These are phyloP conservation scores for Hydractinia symbiolongicarpus DNA, from an alignment of 30 jellyfish, hydroid and myxozoan genomes.

Conservation along the genomic window DNA sequence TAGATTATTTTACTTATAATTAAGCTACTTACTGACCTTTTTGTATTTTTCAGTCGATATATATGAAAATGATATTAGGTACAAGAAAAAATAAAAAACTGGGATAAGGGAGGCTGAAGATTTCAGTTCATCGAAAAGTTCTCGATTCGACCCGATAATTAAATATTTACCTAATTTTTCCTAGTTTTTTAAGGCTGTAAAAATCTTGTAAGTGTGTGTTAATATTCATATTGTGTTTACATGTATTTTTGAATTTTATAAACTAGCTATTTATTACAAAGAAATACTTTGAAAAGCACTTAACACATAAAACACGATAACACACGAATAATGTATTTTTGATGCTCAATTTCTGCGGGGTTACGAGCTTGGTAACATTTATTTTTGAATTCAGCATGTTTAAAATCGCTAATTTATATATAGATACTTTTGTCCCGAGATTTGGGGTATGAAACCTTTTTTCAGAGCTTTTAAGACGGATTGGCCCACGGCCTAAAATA, in stretches of 20 bases:
- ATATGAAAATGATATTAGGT: background rate
- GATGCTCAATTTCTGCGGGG: constrained; percentile 1
- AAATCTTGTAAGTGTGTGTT: background rate
- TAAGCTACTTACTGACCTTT: background rate
- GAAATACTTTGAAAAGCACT: background rate
- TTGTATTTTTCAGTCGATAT: no score
- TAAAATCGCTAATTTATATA: constrained; percentile 6
- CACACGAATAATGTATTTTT: constrained; percentile 8
- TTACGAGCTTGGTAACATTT: constrained; percentile 14
- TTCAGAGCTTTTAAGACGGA: constrained; percentile 4
- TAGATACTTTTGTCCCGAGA: constrained; percentile 16
- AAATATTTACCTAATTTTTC: background rate
- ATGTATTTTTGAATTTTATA: background rate
- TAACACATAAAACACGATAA: constrained; percentile 17
- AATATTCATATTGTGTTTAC: background rate
- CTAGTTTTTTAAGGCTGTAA: background rate
- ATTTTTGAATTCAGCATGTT: constrained; percentile 15
- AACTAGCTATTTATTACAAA: background rate
- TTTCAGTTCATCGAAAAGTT: background rate
- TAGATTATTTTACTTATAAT: no score
- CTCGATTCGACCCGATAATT: constrained; percentile 8
- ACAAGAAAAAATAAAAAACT: background rate
- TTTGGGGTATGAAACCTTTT: background rate
- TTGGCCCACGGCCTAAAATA: constrained; percentile 12
- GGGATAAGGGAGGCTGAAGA: background rate